phyloP scores from a whole-genome alignment of 2,888 invertebrate genomes.

The Sinhomidia bicolor region DNA sequence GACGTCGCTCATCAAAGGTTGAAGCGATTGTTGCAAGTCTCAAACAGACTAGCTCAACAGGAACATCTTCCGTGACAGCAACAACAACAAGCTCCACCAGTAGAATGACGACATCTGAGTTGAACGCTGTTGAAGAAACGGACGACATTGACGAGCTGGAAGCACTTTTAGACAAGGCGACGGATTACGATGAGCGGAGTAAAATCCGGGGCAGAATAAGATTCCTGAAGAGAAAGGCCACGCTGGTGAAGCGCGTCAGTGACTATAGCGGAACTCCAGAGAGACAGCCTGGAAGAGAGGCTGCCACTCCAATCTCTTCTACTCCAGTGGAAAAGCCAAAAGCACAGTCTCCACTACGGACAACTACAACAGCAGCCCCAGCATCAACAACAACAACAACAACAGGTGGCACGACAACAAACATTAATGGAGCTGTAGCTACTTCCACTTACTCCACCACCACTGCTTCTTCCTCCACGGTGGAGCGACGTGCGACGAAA shows the following conservation, averaged over 20 bases:
- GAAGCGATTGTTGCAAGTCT: conserved; percentile 58
- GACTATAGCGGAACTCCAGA: conserved; percentile 64
- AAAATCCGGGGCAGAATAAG: conserved; percentile 90
- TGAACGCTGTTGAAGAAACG: conserved; percentile 75
- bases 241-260: conserved; percentile 71
- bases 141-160: conserved; percentile 75
- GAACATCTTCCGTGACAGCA: not conserved
- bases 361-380: no score
- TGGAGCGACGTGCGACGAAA: conserved; percentile 47
- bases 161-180: conserved; percentile 88
- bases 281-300: conserved; percentile 44
- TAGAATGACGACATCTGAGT: conserved; percentile 68
- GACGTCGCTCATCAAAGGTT: conserved; percentile 69
- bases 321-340: not conserved
- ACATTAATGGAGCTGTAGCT: not conserved
- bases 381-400: conserved; percentile 11
- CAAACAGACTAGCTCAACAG: conserved; percentile 25
- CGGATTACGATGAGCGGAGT: conserved; percentile 89
- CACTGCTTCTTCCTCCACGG: not conserved
- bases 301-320: conserved; percentile 11
- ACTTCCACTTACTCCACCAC: not conserved
- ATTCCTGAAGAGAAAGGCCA: conserved; percentile 85
- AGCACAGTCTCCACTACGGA: conserved; percentile 23
- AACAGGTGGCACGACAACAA: not conserved
- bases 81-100: not conserved